Conservation (phyloP, 2,888 invertebrate species). For the Drosophila silvestris region DNA sequence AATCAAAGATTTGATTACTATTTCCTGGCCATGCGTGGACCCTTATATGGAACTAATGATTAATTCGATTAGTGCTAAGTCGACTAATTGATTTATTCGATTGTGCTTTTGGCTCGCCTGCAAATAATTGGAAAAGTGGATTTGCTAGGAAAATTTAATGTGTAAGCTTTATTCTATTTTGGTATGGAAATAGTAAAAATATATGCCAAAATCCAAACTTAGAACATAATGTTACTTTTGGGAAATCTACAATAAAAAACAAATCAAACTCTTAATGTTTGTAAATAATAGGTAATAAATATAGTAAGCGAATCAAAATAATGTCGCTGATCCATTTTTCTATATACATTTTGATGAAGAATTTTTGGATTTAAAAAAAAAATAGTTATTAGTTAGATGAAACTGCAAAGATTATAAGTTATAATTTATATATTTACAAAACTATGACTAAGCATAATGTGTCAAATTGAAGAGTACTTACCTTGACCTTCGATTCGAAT, state of each 20-base stretch:
- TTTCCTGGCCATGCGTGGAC: constrained; percentile 40
- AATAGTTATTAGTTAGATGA: not conserved
- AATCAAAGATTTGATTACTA: constrained; percentile 36
- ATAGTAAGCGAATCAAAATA: not conserved
- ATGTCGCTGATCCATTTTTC: not conserved
- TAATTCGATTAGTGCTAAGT: constrained; percentile 21
- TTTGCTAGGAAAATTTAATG: not conserved
- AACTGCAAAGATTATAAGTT: not conserved
- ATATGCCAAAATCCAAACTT: not conserved
- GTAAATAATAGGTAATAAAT: not conserved
- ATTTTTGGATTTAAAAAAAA: not conserved
- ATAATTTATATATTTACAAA: not conserved
- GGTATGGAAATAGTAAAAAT: not conserved
- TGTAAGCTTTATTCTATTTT: not conserved
- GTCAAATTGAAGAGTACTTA: not conserved
- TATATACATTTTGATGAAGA: not conserved
- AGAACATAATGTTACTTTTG: not conserved
- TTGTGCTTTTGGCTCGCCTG: not conserved
- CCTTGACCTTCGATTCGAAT: not conserved
- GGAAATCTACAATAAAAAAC: not conserved
- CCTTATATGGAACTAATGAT: constrained; percentile 55
- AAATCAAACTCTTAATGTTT: not conserved
- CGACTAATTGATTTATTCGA: constrained; percentile 37
- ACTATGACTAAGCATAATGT: rapidly evolving
- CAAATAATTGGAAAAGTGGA: constrained; percentile 4